phyloP scores from a whole-genome alignment of 2,888 invertebrate genomes.

The Nephrotoma guestfalica region DNA sequence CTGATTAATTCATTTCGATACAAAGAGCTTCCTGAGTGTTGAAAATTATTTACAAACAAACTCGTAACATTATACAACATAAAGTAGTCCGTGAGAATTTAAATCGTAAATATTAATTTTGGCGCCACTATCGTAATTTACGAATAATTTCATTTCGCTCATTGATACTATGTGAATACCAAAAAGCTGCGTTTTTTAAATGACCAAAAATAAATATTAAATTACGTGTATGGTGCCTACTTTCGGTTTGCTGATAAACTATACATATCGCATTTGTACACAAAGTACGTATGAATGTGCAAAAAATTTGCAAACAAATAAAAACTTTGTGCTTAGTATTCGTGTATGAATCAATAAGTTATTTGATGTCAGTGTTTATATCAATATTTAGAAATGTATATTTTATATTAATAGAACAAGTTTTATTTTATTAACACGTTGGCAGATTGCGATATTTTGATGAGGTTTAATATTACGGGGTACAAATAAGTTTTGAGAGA shows the following conservation, averaged over 20 bases:
- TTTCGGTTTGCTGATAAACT: background rate
- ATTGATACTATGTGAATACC: background rate
- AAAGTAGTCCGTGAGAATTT: background rate
- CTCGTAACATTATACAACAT: background rate
- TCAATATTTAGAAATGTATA: background rate
- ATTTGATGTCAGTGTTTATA: background rate
- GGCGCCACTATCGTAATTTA: background rate
- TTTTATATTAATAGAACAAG: background rate
- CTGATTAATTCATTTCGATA: background rate
- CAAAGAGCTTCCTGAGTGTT: background rate
- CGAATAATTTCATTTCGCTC: background rate
- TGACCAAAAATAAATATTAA: background rate
- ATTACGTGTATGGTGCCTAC: background rate
- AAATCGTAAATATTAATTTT: background rate
- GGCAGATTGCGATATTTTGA: background rate
- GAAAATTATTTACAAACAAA: background rate
- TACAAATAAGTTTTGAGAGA: too few relatives aligned
- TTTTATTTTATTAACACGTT: background rate
- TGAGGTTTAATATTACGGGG: too few relatives aligned
- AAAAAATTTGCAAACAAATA: background rate
- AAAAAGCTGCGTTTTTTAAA: background rate
- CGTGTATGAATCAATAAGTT: background rate
- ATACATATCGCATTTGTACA: background rate
- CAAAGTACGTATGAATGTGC: background rate
- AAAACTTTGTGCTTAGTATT: background rate